These are phyloP conservation scores for Microchirus variegatus DNA, from an alignment of 2,797 vertebrate species.

Conservation along the genomic window DNA sequence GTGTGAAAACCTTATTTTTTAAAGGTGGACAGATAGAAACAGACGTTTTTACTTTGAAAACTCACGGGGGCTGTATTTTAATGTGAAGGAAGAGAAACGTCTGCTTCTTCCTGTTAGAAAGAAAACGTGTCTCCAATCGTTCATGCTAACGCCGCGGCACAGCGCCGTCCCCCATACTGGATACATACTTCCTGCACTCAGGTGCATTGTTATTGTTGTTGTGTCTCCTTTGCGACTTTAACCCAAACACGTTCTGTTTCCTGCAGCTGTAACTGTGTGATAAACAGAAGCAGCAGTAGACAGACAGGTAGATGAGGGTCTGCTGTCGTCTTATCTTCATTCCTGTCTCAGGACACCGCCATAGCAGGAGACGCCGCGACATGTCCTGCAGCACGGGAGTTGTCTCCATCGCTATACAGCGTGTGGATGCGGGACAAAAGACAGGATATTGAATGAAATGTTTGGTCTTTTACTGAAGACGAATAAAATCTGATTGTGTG, in stretches of 20 bases:
- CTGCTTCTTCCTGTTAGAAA: background rate
- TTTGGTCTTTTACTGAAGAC: background rate
- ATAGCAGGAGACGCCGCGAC: conserved; percentile 16
- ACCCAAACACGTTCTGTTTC: conserved; percentile 60
- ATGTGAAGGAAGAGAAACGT: too few species aligned
- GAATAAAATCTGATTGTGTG: background rate
- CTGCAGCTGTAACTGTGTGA: conserved; percentile 54
- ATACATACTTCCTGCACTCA: background rate
- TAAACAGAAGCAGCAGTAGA: conserved; percentile 25
- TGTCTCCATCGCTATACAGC: background rate
- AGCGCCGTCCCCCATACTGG: background rate
- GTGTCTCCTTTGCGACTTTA: conserved; percentile 13
- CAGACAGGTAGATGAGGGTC: conserved; percentile 11
- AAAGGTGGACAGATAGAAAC: too few species aligned
- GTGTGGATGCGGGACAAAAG: background rate
- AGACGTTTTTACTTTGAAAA: too few species aligned
- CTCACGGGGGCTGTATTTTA: too few species aligned
- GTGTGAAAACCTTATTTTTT: too few species aligned
- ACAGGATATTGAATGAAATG: background rate
- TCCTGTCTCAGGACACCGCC: conserved; percentile 41
- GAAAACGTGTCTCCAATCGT: background rate
- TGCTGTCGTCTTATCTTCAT: conserved; percentile 51
- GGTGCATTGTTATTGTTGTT: background rate
- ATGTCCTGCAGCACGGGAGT: conserved; percentile 13
- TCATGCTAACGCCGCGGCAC: too few species aligned